These are phyloP conservation scores for Parauchenoglanis ngamensis DNA, from an alignment of 2,797 vertebrate genomes.

Conservation along the genomic window DNA sequence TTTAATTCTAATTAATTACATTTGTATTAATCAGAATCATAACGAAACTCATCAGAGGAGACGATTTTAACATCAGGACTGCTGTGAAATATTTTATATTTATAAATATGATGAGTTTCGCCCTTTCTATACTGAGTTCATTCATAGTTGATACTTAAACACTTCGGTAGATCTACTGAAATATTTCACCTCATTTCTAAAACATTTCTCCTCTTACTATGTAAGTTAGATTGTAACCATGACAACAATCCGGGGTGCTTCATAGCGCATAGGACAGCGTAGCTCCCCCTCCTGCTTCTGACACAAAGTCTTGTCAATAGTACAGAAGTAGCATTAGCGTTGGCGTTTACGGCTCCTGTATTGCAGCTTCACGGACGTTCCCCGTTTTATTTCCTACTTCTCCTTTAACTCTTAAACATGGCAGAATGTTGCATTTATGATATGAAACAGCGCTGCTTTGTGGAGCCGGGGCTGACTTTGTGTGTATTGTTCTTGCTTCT, in stretches of 20 bases:
- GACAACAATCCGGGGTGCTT: neutral
- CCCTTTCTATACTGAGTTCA: neutral
- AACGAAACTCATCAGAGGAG: no score
- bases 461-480: neutral
- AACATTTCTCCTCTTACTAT: neutral
- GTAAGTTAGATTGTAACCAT: neutral
- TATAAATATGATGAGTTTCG: neutral
- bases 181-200: neutral
- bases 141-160: neutral
- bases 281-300: neutral
- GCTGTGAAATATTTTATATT: neutral
- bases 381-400: neutral
- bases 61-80: neutral
- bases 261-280: no score
- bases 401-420: neutral
- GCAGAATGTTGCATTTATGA: neutral
- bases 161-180: neutral
- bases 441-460: neutral
- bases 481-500: neutral
- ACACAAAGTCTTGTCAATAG: neutral
- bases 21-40: neutral
- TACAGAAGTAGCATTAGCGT: neutral
- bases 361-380: neutral
- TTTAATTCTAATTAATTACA: neutral
- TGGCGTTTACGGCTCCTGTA: neutral